Conservation (phyloP, 2,113 vertebrate genomes). For the Gopherus flavomarginatus region DNA sequence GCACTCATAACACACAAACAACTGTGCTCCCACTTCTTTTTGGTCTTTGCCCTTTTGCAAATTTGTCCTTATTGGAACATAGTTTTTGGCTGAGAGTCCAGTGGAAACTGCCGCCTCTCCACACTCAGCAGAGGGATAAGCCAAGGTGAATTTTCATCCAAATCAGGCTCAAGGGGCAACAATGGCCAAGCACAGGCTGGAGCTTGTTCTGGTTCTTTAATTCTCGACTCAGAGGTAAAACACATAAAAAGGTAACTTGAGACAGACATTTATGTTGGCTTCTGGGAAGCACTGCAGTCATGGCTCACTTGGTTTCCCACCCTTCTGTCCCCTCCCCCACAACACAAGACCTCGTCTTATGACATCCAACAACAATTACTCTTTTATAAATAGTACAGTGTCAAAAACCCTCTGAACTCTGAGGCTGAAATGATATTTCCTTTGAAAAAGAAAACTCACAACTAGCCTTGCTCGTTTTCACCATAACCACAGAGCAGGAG, state of each 20-base stretch:
- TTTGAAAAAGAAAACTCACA: constrained; percentile 31
- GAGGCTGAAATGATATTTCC: not conserved
- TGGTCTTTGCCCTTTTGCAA: not conserved
- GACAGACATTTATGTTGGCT: not conserved
- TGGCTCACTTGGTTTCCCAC: not conserved
- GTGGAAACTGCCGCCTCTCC: not conserved
- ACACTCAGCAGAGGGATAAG: not conserved
- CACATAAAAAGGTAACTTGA: constrained; percentile 15
- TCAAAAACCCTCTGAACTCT: constrained; percentile 29
- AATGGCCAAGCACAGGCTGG: not conserved
- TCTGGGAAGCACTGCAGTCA: constrained; percentile 30
- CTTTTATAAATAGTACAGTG: constrained; percentile 54
- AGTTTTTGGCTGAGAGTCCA: not conserved
- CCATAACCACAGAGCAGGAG: constrained; percentile 12
- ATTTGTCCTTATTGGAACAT: not conserved
- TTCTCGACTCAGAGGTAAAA: not conserved
- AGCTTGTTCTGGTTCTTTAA: constrained; percentile 21
- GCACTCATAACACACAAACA: not conserved
- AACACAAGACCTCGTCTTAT: constrained; percentile 13
- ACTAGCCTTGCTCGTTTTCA: constrained; percentile 18
- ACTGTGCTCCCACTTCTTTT: not conserved
- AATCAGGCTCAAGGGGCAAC: not conserved
- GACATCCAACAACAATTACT: constrained; percentile 62
- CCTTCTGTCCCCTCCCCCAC: not conserved
- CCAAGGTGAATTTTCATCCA: not conserved